These are phyloP conservation scores for Cisticola juncidis DNA, from an alignment of 2,113 vertebrate genomes.

Conservation along the genomic window DNA sequence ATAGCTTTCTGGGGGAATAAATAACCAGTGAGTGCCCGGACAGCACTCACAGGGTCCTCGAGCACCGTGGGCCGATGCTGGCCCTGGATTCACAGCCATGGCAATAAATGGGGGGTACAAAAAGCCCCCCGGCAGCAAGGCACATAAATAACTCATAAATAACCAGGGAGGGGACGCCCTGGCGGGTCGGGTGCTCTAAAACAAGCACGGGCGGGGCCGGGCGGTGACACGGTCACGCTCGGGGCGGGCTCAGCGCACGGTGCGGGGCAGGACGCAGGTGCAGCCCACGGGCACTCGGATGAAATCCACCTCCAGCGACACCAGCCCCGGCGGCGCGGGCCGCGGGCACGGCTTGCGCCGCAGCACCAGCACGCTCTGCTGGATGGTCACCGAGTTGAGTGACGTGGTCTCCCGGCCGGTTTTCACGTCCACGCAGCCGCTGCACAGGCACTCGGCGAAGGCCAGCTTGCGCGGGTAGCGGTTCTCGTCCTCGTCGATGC, in stretches of 20 bases:
- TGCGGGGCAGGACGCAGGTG: constrained; percentile 76
- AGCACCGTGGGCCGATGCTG: not conserved
- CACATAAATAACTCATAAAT: constrained; percentile 55
- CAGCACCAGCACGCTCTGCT: constrained; percentile 79
- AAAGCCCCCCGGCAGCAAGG: not conserved
- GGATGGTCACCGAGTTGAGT: constrained; percentile 77
- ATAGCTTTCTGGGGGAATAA: constrained; percentile 10
- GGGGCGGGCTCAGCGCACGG: not conserved
- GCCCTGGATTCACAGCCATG: not conserved
- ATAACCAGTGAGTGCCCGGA: not conserved
- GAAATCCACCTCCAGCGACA: constrained; percentile 54
- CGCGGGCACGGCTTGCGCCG: constrained; percentile 63
- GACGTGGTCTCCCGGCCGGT: constrained; percentile 40
- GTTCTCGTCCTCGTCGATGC: constrained; percentile 53
- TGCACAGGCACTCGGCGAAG: constrained; percentile 83
- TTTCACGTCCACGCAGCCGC: constrained; percentile 78
- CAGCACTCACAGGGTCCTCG: not conserved
- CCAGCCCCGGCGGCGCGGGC: rapidly evolving
- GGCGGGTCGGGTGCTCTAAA: constrained; percentile 36
- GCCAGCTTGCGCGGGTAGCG: constrained; percentile 75
- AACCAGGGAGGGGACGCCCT: not conserved
- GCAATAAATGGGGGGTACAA: constrained; percentile 16
- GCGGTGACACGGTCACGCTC: constrained; percentile 22
- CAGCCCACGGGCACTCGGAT: constrained; percentile 80
- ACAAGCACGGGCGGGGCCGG: constrained; percentile 29